A percentile compares a stretch with the other conserved stretches of the same genome.
Evolutionary conservation across 2,888 invertebrate species (phyloP).

Genomic region (Argyresthia albistria): DNA sequence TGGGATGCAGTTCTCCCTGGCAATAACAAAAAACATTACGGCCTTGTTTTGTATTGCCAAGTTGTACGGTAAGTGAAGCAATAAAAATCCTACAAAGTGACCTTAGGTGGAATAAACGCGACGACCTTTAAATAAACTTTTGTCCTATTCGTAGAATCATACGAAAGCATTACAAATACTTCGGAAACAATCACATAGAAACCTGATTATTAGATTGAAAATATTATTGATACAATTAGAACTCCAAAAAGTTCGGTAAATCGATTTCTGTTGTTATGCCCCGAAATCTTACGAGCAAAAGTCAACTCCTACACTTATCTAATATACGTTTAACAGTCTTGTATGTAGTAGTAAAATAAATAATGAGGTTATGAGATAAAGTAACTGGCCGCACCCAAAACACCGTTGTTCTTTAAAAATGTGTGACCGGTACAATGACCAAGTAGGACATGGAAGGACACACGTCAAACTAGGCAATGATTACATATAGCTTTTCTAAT

Average conservation of each 20-base stretch:
- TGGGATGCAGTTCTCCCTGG: not conserved
- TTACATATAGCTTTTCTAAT: too few species aligned
- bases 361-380: not conserved
- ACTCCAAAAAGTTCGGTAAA: too few species aligned
- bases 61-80: constrained; percentile 47
- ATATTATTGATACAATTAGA: too few species aligned
- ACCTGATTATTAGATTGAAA: too few species aligned
- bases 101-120: constrained; percentile 53
- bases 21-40: constrained; percentile 20
- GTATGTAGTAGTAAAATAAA: too few species aligned
- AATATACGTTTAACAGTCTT: too few species aligned
- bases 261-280: too few species aligned
- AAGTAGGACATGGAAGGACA: constrained; percentile 22
- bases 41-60: constrained; percentile 58
- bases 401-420: constrained; percentile 21
- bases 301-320: too few species aligned
- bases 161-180: constrained; percentile 15
- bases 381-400: constrained; percentile 18
- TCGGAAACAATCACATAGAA: constrained; percentile 21
- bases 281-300: too few species aligned
- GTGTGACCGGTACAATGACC: constrained; percentile 12
- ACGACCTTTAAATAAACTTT: constrained; percentile 56
- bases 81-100: constrained; percentile 57
- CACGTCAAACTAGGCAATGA: constrained; percentile 15
- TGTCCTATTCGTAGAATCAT: constrained; percentile 11